A percentile compares a stretch with the other conserved stretches of the same genome.
Conservation (phyloP, 2,888 invertebrate species). For the Argynnis bischoffii region DNA sequence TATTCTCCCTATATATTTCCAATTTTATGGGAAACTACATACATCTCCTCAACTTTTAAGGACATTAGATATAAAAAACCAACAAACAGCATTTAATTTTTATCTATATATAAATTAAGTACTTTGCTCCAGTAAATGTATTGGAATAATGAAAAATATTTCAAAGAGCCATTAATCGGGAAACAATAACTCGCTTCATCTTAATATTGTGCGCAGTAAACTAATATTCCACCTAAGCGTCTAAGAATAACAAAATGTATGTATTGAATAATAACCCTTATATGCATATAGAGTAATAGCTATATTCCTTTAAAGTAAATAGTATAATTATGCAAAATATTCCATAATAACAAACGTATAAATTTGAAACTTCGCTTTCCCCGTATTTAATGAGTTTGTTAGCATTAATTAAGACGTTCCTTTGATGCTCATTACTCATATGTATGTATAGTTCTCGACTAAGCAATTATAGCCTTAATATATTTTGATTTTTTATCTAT, state of each 20-base stretch:
- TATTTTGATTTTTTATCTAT: conserved; percentile 27
- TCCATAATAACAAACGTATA: conserved; percentile 45
- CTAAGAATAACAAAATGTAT: background rate
- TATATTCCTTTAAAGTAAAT: conserved; percentile 13
- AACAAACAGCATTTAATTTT: no score
- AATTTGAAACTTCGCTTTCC: conserved; percentile 47
- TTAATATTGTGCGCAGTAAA: conserved; percentile 11
- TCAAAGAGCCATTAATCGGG: conserved; percentile 1
- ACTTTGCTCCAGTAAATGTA: background rate
- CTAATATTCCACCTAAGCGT: conserved; percentile 18
- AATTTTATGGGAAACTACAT: no score
- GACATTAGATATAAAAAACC: no score
- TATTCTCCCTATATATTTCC: no score
- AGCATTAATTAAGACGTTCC: conserved; percentile 49
- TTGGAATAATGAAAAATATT: background rate
- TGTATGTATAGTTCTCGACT: conserved; percentile 25
- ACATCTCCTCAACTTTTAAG: no score
- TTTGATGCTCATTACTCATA: conserved; percentile 47
- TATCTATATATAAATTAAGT: no score
- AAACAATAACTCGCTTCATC: conserved; percentile 3
- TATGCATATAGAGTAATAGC: background rate
- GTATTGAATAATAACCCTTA: conserved; percentile 1
- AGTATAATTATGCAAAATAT: conserved; percentile 21
- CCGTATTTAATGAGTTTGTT: conserved; percentile 49
- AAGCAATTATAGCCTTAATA: conserved; percentile 36